Evolutionary conservation across 2,888 invertebrate species (phyloP).

Genomic region (Cotesia congregata): DNA sequence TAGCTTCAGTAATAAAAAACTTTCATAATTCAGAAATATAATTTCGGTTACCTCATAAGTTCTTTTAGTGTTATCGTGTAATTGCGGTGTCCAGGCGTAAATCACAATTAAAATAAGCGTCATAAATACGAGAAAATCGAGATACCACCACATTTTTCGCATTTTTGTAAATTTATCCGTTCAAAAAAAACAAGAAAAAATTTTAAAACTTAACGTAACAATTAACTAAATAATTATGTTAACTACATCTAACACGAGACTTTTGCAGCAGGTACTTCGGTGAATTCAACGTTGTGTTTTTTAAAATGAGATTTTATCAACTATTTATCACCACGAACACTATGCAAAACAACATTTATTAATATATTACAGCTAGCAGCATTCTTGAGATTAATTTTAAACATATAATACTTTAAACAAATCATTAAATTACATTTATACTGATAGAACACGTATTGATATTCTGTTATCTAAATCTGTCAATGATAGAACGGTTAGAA

Average conservation of each 20-base stretch:
- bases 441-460: neutral
- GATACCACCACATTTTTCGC: slow-evolving; percentile 16
- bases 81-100: neutral
- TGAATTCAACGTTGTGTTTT: no score
- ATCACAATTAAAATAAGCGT: slow-evolving; percentile 9
- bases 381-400: neutral
- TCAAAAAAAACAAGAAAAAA: neutral
- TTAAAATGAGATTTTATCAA: neutral
- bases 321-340: neutral
- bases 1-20: neutral
- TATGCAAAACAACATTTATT: neutral
- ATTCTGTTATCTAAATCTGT: neutral
- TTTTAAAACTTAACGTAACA: neutral
- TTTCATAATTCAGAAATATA: neutral
- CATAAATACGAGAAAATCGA: neutral
- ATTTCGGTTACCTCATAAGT: slow-evolving; percentile 5
- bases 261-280: neutral
- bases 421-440: neutral
- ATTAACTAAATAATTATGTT: neutral
- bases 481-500: no score
- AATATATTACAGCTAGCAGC: neutral
- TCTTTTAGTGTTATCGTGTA: neutral
- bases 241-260: neutral
- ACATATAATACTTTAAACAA: neutral
- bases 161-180: neutral